Percentiles rank a stretch among this genome's conserved stretches.
These are phyloP conservation scores for Helicorthomorpha holstii DNA, from an alignment of 1,140 invertebrate genomes.

Conservation along the genomic window DNA sequence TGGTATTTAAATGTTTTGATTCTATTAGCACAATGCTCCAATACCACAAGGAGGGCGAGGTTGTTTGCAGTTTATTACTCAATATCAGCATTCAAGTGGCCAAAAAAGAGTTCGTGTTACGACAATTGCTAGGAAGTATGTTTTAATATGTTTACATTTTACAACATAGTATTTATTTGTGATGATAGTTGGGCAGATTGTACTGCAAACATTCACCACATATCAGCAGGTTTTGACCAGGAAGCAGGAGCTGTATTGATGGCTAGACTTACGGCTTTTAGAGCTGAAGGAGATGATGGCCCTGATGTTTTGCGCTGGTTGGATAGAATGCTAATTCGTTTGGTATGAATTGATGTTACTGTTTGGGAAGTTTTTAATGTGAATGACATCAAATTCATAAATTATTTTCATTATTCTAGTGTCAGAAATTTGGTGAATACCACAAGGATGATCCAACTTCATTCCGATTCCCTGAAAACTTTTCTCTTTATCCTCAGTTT, in stretches of 20 bases:
- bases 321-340: constrained; percentile 88
- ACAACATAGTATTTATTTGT: constrained; percentile 8
- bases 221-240: constrained; percentile 88
- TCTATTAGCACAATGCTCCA: constrained; percentile 62
- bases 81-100: constrained; percentile 96
- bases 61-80: constrained; percentile 95
- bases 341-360: constrained; percentile 37
- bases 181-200: constrained; percentile 34
- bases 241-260: constrained; percentile 94
- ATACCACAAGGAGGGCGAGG: constrained; percentile 90
- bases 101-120: constrained; percentile 89
- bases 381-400: not conserved
- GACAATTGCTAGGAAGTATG: constrained; percentile 84
- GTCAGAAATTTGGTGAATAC: constrained; percentile 98
- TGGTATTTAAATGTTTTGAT: constrained; percentile 4
- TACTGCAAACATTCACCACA: constrained; percentile 32
- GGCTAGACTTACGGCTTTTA: constrained; percentile 88
- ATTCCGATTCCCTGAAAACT: constrained; percentile 89
- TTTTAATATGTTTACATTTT: constrained; percentile 8
- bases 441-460: constrained; percentile 92
- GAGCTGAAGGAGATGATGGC: constrained; percentile 86
- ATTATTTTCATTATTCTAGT: constrained; percentile 36
- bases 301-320: constrained; percentile 96
- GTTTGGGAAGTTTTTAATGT: not conserved
- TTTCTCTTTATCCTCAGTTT: constrained; percentile 96